Conservation (phyloP, 2,113 vertebrate genomes). For the Mustelus asterias region DNA sequence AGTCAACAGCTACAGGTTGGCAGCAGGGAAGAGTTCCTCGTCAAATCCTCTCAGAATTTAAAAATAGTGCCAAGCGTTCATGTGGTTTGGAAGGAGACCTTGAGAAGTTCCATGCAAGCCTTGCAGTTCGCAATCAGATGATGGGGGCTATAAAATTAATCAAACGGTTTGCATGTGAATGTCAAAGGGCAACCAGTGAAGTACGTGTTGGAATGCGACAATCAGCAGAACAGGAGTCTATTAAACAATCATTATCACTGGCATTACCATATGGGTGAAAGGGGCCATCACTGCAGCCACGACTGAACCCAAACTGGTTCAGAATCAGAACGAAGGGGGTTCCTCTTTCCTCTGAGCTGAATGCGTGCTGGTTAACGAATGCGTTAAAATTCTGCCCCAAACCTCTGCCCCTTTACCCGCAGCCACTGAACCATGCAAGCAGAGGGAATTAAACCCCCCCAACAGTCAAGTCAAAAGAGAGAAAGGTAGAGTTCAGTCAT, state of each 20-base stretch:
- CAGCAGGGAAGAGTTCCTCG: neutral
- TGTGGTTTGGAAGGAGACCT: neutral
- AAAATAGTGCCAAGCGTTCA: neutral
- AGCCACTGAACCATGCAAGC: neutral
- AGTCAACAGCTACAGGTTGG: neutral
- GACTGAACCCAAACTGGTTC: neutral
- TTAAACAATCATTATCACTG: neutral
- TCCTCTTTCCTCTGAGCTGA: neutral
- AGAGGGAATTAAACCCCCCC: slow-evolving; percentile 13
- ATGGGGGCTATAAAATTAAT: neutral
- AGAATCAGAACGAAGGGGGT: neutral
- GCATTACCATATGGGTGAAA: neutral
- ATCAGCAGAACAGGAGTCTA: neutral
- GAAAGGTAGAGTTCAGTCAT: slow-evolving; percentile 28
- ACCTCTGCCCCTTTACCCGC: neutral
- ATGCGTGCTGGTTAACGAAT: neutral
- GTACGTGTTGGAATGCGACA: neutral
- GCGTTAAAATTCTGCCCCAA: neutral
- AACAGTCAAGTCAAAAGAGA: slow-evolving; percentile 8
- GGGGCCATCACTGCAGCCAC: neutral
- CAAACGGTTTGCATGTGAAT: neutral
- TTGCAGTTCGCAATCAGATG: neutral
- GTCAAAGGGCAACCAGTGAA: neutral
- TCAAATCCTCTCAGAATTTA: neutral
- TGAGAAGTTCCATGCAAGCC: neutral